These are phyloP conservation scores for Cosmorhoe ocellata DNA, from an alignment of 2,888 invertebrate genomes.

Conservation along the genomic window DNA sequence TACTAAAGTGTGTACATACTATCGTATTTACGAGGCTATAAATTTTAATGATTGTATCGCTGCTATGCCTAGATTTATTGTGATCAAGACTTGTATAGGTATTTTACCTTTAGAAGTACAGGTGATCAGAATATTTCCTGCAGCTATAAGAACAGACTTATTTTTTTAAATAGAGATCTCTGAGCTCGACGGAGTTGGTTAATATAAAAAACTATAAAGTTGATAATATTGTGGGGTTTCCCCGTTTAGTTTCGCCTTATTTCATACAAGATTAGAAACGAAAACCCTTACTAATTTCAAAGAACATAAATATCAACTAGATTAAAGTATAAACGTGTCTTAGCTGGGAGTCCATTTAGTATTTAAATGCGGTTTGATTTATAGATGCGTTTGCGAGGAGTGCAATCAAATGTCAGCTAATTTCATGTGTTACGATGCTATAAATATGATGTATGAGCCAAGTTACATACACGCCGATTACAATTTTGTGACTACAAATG, in stretches of 20 bases:
- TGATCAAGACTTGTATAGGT: no score
- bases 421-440: conserved; percentile 43
- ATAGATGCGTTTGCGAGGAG: conserved; percentile 30
- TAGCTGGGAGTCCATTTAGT: conserved; percentile 19
- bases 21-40: no score
- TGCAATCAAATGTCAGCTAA: conserved; percentile 47
- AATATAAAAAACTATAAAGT: background rate
- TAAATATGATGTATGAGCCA: conserved; percentile 47
- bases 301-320: conserved; percentile 27
- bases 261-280: background rate
- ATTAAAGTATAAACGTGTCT: conserved; percentile 31
- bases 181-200: background rate
- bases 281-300: conserved; percentile 16
- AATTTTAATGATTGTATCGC: no score
- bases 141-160: no score
- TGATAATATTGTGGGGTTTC: background rate
- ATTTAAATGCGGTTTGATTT: conserved; percentile 39
- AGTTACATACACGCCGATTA: conserved; percentile 30
- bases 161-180: no score
- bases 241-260: background rate
- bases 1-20: no score
- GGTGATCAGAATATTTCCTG: no score
- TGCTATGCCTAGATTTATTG: no score
- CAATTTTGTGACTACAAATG: conserved; percentile 22
- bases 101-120: no score